Evolutionary conservation across 1,140 invertebrate species (phyloP).

Genomic region (Megalopta genalis): DNA sequence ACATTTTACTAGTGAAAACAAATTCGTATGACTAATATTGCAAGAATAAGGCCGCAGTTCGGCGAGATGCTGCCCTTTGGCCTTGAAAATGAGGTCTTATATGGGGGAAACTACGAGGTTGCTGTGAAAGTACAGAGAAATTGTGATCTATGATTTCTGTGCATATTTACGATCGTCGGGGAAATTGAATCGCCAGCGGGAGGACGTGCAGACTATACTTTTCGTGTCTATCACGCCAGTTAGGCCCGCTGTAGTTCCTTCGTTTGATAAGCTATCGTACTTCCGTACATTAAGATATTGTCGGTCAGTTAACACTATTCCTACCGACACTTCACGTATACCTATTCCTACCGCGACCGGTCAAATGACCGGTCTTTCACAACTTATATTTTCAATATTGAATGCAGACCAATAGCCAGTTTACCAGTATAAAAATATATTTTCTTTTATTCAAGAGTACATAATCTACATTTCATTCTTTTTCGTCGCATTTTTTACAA

Average conservation of each 20-base stretch:
- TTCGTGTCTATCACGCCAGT: not conserved
- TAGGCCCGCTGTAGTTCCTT: not conserved
- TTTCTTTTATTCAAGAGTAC: no score
- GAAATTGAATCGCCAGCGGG: constrained; percentile 11
- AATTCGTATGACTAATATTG: not conserved
- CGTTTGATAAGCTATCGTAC: constrained; percentile 20
- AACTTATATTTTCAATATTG: no score
- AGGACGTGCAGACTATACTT: not conserved
- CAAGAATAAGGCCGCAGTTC: constrained; percentile 33
- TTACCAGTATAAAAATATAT: no score
- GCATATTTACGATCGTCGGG: not conserved
- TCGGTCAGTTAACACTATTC: not conserved
- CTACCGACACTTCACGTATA: no score
- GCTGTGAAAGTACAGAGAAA: constrained; percentile 62
- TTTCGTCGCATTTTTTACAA: no score
- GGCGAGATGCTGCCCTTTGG: constrained; percentile 39
- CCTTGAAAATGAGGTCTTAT: constrained; percentile 48
- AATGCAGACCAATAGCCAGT: no score
- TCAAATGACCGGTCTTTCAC: no score
- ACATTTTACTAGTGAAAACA: no score
- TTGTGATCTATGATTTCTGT: constrained; percentile 37
- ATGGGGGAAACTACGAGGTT: constrained; percentile 55
- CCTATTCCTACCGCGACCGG: no score
- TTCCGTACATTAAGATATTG: constrained; percentile 31
- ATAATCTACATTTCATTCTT: no score